These are phyloP conservation scores for Polylopha cassiicola DNA, from an alignment of 2,888 invertebrate genomes.

Conservation along the genomic window DNA sequence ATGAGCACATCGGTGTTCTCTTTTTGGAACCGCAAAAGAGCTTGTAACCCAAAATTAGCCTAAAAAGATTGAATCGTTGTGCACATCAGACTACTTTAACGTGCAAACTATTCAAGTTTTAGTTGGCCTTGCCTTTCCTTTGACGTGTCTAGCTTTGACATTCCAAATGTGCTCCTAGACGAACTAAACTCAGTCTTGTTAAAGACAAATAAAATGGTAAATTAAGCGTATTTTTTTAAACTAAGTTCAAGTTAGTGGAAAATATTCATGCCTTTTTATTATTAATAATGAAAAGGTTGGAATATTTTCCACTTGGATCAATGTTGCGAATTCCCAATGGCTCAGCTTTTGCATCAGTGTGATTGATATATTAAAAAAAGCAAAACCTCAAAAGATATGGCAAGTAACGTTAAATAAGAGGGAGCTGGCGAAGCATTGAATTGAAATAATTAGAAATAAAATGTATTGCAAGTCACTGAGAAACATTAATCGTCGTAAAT, in stretches of 20 bases:
- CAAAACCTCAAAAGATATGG: constrained; percentile 5
- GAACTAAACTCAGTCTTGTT: constrained; percentile 29
- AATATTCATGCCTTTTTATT: too few relatives aligned
- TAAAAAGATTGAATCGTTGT: constrained; percentile 1
- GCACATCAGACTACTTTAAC: constrained; percentile 10
- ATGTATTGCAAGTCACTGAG: constrained; percentile 14
- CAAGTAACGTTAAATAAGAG: too few relatives aligned
- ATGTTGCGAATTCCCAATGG: too few relatives aligned
- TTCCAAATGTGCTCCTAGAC: constrained; percentile 32
- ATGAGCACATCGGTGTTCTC: too few relatives aligned
- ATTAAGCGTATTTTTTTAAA: too few relatives aligned
- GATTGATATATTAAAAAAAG: constrained; percentile 3
- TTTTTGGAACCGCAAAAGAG: too few relatives aligned
- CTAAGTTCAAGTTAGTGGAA: too few relatives aligned
- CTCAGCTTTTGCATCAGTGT: neutral
- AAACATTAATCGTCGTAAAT: constrained; percentile 9
- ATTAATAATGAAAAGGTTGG: too few relatives aligned
- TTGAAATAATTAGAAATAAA: constrained; percentile 14
- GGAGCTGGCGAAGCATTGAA: constrained; percentile 15
- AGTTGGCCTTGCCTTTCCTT: constrained; percentile 42
- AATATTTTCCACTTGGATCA: too few relatives aligned
- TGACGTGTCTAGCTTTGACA: constrained; percentile 46
- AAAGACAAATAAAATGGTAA: constrained; percentile 25
- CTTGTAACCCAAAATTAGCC: constrained; percentile 1
- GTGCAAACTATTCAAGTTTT: too few relatives aligned